Evolutionary conservation across 2,797 vertebrate species (phyloP).

Genomic region (Perdix hodgsoniae): DNA sequence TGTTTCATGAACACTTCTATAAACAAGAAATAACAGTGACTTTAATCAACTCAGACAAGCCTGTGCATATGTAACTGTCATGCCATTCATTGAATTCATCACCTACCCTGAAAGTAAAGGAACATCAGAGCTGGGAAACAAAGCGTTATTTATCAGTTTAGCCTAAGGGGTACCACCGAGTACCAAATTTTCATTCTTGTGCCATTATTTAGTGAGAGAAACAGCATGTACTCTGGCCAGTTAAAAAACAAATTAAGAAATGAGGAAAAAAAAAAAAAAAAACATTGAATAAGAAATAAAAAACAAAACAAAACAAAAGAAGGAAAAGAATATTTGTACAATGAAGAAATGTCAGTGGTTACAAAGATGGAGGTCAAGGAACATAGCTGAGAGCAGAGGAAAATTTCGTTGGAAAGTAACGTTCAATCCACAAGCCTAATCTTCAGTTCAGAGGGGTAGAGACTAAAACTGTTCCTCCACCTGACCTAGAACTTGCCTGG

Average conservation of each 20-base stretch:
- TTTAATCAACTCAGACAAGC: background rate
- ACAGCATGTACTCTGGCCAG: background rate
- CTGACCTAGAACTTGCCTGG: background rate
- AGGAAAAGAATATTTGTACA: background rate
- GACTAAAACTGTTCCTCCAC: background rate
- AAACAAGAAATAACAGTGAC: background rate
- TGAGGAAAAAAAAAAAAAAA: background rate
- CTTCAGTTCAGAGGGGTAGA: background rate
- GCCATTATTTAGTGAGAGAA: background rate
- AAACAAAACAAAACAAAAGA: background rate
- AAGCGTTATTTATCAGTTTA: background rate
- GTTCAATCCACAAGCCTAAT: background rate
- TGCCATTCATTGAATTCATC: background rate
- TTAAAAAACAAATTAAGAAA: background rate
- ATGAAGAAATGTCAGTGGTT: background rate
- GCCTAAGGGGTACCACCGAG: background rate
- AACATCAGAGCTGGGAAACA: background rate
- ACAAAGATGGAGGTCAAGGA: background rate
- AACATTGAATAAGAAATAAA: background rate
- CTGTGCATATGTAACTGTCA: background rate
- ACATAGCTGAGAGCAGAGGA: background rate
- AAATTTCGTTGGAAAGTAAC: background rate
- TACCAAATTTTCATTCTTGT: rapidly evolving
- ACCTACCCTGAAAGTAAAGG: background rate
- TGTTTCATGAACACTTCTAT: background rate